Evolutionary conservation across 1,140 invertebrate genomes (phyloP).

Genomic region (Hestina assimilis): DNA sequence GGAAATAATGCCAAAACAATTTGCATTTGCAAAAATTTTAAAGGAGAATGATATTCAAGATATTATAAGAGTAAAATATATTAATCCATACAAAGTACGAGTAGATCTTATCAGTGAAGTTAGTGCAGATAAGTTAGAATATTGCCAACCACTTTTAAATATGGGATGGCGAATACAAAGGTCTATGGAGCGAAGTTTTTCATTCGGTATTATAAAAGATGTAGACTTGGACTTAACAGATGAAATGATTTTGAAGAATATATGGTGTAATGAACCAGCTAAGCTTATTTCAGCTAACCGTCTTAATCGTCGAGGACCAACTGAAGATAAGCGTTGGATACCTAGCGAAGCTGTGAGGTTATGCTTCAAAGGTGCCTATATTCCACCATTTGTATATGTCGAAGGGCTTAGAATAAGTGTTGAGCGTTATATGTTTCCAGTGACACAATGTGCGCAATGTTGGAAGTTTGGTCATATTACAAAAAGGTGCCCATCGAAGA

Average conservation of each 20-base stretch:
- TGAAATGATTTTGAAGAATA: constrained; percentile 7
- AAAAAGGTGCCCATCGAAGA: constrained; percentile 8
- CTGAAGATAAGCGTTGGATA: constrained; percentile 7
- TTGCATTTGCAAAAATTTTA: constrained; percentile 25
- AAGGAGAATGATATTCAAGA: constrained; percentile 12
- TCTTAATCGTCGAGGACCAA: not conserved
- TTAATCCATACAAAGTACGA: constrained; percentile 21
- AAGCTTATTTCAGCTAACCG: constrained; percentile 8
- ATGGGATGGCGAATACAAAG: constrained; percentile 22
- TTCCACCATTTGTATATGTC: constrained; percentile 15
- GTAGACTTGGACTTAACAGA: constrained; percentile 16
- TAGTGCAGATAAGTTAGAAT: not conserved
- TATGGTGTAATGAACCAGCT: not conserved
- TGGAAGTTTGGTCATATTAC: constrained; percentile 14
- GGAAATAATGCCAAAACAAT: constrained; percentile 30
- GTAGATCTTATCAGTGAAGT: not conserved
- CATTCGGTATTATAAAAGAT: constrained; percentile 19
- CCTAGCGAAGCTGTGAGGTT: constrained; percentile 20
- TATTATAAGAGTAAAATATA: constrained; percentile 20
- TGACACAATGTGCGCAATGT: constrained; percentile 19
- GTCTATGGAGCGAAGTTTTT: constrained; percentile 13
- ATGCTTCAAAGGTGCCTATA: constrained; percentile 16
- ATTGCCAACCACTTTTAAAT: constrained; percentile 12
- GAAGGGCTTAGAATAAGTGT: constrained; percentile 19
- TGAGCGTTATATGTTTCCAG: constrained; percentile 19